Evolutionary conservation across 2,113 vertebrate genomes (phyloP), one percentile per base, ranked within the genome.

Genomic region (Hippocampus barbouri): DNA sequence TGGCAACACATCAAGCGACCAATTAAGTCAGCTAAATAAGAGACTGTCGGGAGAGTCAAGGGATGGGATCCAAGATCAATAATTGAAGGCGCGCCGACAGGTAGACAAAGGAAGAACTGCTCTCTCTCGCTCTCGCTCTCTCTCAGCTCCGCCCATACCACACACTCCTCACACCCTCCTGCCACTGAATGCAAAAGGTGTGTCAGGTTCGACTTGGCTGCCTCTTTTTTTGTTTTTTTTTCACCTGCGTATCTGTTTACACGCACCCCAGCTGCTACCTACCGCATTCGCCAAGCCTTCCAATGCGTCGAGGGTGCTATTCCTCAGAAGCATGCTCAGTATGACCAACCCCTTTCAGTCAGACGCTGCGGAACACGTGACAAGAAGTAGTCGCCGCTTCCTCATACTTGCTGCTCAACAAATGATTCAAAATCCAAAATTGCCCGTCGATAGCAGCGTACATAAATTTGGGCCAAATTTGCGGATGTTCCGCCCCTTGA

Each of bases 231-330:
- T n/a, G 21, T 66, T 73, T 69, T 78, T 72, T 65, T 8, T 34
- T 3, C 9, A 78, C 63, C 74, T 54, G 30, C 8, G 85, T 86
- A 43, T 90, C 80, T 71, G 68, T 89, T 89, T 85, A 87, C 90
- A 63, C 70, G 45, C 63, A 20, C 27, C 23, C 54, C 87, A 87
- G 87, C 88, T 89, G 86, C 79, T 77, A 59, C 56, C 23, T 77
- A 59, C 56, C 23, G 56, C 56, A 10, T 57, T 12, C 25, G 23
- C 9, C 81, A 80, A 68, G 83, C 80, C 79, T 82, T 68, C 66
- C 80, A 80, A 85, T 86, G 84, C 83, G 84, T 80, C 76, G 74
- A 69, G 15, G 76, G 71, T 79, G 70, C 34, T 68, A 85, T 83
- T 82, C 79, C 79, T 82, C 27, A 63, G 68, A 82, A 87, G 78